Conservation (phyloP, 2,113 vertebrate genomes). For the Oceanodroma tethys region DNA sequence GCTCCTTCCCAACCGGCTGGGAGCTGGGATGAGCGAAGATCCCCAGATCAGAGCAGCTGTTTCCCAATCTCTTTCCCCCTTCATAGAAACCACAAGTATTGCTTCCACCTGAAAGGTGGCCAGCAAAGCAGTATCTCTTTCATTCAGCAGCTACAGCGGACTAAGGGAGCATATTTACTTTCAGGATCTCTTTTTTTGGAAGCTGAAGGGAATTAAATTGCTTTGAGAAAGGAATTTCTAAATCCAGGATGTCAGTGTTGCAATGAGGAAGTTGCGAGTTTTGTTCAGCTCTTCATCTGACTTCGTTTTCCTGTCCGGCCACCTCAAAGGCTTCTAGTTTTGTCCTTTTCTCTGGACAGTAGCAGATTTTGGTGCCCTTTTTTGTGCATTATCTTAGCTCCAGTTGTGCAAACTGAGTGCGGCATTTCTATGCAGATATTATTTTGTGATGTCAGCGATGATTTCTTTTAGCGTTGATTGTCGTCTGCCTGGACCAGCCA, state of each 20-base stretch:
- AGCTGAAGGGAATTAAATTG: not conserved
- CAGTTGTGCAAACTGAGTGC: not conserved
- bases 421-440: not conserved
- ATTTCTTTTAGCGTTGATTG: not conserved
- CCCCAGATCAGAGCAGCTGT: not conserved
- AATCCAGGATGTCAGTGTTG: not conserved
- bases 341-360: not conserved
- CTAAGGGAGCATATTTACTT: not conserved
- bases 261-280: not conserved
- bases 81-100: not conserved
- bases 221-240: not conserved
- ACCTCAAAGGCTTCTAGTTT: not conserved
- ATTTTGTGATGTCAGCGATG: accelerated
- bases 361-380: not conserved
- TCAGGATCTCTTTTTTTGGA: not conserved
- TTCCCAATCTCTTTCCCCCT: not conserved
- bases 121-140: not conserved
- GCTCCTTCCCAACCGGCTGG: not conserved
- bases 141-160: not conserved
- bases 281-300: not conserved
- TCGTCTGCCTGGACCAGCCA: not conserved
- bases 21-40: not conserved
- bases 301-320: not conserved
- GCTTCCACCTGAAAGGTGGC: not conserved
- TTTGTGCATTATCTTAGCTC: not conserved